These are phyloP conservation scores for Cantharis flavilabris DNA, from an alignment of 2,888 invertebrate genomes.

Conservation along the genomic window DNA sequence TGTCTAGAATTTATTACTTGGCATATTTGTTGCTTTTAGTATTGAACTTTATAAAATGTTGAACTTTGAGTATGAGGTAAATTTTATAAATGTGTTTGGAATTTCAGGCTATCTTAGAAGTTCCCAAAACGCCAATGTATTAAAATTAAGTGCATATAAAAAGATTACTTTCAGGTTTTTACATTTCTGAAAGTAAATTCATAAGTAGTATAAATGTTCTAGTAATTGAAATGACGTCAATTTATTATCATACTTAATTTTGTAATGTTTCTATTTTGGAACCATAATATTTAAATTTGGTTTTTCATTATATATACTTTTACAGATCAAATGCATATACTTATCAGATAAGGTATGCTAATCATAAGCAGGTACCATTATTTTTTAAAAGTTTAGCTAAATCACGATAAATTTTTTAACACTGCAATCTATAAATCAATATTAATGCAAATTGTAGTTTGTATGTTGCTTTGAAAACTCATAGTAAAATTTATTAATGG, in stretches of 20 bases:
- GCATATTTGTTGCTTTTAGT: not conserved
- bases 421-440: not conserved
- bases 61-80: not conserved
- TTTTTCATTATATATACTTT: not conserved
- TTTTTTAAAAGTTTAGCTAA: not conserved
- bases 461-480: not conserved
- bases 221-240: not conserved
- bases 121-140: not conserved
- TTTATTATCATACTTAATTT: not conserved
- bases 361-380: not conserved
- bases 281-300: not conserved
- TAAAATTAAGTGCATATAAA: not conserved
- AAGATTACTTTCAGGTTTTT: not conserved
- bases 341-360: not conserved
- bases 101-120: not conserved
- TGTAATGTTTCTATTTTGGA: not conserved
- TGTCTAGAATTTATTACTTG: not conserved
- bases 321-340: not conserved
- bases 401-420: too few species aligned
- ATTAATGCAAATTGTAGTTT: not conserved
- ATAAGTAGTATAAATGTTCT: not conserved
- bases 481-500: not conserved
- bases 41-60: not conserved
- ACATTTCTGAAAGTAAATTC: not conserved
- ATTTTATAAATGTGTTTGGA: not conserved